Conservation (phyloP, 2,797 vertebrate species). For the Malacoraja senta region DNA sequence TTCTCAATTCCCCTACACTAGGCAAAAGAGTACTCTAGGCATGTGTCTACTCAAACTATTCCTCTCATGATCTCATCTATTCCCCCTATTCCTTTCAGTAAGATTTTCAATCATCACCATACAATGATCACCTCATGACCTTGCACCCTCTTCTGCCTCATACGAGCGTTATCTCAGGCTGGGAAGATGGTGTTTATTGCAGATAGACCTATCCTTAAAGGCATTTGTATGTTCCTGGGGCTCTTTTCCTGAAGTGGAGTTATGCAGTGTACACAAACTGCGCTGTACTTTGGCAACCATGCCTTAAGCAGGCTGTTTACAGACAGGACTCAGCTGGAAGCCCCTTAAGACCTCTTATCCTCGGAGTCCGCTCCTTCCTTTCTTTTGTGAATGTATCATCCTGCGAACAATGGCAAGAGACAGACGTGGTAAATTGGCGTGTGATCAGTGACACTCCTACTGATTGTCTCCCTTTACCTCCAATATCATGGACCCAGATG, state of each 20-base stretch:
- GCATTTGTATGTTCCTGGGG: neutral
- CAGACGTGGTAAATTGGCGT: slow-evolving; percentile 71
- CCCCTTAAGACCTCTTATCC: slow-evolving; percentile 14
- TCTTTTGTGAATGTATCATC: slow-evolving; percentile 78
- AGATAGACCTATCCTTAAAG: neutral
- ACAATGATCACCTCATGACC: neutral
- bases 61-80: too few relatives aligned
- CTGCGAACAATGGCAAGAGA: slow-evolving; percentile 76
- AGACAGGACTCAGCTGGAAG: slow-evolving; percentile 32
- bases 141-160: neutral
- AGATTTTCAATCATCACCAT: neutral
- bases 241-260: slow-evolving; percentile 12
- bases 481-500: slow-evolving; percentile 84
- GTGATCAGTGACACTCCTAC: slow-evolving; percentile 81
- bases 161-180: neutral
- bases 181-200: neutral
- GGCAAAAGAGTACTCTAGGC: too few relatives aligned
- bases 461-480: slow-evolving; percentile 86
- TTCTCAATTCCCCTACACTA: too few relatives aligned
- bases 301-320: slow-evolving; percentile 27
- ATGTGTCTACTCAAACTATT: too few relatives aligned
- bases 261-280: slow-evolving; percentile 21
- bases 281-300: neutral
- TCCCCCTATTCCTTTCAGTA: too few relatives aligned
- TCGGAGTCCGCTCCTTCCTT: slow-evolving; percentile 50